These are phyloP conservation scores for Epirrhoe alternata DNA, from an alignment of 2,888 invertebrate genomes.

Conservation along the genomic window DNA sequence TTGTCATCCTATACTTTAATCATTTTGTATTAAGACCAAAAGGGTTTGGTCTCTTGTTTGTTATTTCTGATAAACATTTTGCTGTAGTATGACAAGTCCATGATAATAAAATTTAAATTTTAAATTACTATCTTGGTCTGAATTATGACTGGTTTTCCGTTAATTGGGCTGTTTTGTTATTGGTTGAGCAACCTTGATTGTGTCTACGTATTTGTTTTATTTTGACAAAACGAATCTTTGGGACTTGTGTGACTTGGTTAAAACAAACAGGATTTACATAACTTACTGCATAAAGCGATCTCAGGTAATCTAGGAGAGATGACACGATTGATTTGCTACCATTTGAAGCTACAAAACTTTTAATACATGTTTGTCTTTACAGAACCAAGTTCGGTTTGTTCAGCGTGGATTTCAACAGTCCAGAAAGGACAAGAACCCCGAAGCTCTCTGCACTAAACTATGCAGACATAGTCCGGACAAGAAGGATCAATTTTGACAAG, in stretches of 20 bases:
- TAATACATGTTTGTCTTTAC: constrained; percentile 31
- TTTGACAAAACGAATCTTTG: neutral
- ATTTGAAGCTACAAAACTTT: constrained; percentile 10
- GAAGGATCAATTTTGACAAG: constrained; percentile 69
- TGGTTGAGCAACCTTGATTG: neutral
- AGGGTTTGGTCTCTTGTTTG: no score
- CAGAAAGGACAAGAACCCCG: constrained; percentile 71
- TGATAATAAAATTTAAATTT: neutral
- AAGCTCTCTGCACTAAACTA: constrained; percentile 76
- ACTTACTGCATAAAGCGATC: no score
- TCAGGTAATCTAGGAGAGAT: no score
- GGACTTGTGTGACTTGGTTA: no score
- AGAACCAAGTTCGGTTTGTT: constrained; percentile 79
- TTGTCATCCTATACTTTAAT: no score
- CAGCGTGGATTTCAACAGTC: constrained; percentile 74
- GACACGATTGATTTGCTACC: no score
- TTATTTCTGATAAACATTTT: neutral
- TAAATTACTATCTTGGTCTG: neutral
- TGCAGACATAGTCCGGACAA: constrained; percentile 69
- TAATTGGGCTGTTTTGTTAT: neutral
- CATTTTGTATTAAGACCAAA: no score
- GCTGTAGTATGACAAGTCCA: neutral
- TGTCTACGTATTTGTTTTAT: no score
- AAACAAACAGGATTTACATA: no score
- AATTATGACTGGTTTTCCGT: neutral